These are phyloP conservation scores for Pachyuromys duprasi DNA, from an alignment of 2,797 vertebrate species.

Conservation along the genomic window DNA sequence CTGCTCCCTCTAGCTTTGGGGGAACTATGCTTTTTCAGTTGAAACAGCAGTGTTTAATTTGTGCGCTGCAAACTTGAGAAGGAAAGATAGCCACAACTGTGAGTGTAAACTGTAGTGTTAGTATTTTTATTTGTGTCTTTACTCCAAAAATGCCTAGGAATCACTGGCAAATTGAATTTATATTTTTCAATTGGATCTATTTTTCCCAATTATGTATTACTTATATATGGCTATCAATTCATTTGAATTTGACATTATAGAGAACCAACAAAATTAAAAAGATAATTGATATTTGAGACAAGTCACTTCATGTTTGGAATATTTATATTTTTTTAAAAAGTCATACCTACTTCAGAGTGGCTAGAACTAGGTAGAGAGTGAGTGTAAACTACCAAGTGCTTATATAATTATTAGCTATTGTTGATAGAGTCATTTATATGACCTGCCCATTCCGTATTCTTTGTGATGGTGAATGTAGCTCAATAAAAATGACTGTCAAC, in stretches of 20 bases:
- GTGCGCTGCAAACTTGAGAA: not conserved
- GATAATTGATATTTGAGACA: constrained; percentile 31
- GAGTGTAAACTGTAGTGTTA: not conserved
- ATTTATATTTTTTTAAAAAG: not conserved
- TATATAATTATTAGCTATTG: not conserved
- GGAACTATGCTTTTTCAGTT: not conserved
- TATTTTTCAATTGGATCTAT: not conserved
- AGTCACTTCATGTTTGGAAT: constrained; percentile 27
- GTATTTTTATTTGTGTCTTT: constrained; percentile 50
- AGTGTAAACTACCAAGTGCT: constrained; percentile 26
- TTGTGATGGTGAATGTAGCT: not conserved
- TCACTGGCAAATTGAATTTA: not conserved
- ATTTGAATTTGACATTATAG: constrained; percentile 49
- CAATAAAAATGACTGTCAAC: constrained; percentile 51
- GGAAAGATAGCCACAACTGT: not conserved
- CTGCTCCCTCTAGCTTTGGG: not conserved
- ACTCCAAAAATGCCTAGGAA: constrained; percentile 9
- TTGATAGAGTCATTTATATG: not conserved
- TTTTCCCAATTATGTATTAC: not conserved
- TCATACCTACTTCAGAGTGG: not conserved
- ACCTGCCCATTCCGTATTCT: not conserved
- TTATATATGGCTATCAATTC: not conserved
- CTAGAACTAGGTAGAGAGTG: constrained; percentile 27
- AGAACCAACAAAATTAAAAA: constrained; percentile 47
- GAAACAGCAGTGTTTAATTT: constrained; percentile 25